Evolutionary conservation across 2,113 vertebrate genomes (phyloP).

Genomic region (Myotis davidii): DNA sequence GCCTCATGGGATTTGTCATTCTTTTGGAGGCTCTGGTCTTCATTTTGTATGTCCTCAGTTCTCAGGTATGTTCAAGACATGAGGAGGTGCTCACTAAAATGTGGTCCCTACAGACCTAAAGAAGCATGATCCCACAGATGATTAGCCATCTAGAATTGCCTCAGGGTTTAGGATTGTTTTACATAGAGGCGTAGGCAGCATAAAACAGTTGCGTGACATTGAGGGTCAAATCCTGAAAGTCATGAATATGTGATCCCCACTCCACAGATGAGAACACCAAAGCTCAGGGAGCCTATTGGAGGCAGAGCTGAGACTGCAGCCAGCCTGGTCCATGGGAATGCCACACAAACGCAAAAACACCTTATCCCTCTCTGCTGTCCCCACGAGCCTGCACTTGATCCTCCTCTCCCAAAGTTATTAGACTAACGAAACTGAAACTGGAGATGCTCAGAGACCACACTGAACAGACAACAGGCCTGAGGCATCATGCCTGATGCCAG

Average conservation of each 20-base stretch:
- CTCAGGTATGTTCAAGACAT: neutral
- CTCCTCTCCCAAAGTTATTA: neutral
- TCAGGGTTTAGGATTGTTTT: neutral
- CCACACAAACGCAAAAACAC: neutral
- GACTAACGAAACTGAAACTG: neutral
- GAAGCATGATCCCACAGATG: accelerated
- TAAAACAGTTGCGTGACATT: too few relatives aligned
- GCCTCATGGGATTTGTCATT: neutral
- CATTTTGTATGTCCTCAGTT: neutral
- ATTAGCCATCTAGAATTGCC: neutral
- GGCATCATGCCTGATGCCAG: neutral
- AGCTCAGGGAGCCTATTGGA: too few relatives aligned
- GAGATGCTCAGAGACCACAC: neutral
- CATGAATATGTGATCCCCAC: neutral
- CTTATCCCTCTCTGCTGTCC: neutral
- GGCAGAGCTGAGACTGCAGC: neutral
- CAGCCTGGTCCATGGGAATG: neutral
- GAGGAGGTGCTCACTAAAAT: neutral
- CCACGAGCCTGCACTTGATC: too few relatives aligned
- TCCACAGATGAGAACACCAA: neutral
- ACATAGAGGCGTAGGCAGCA: accelerated
- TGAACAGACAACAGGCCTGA: neutral
- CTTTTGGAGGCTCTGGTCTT: neutral
- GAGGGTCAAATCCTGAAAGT: neutral
- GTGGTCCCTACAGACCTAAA: neutral